These are phyloP conservation scores for Turdus rufiventris DNA, from an alignment of 2,113 vertebrate genomes.

Conservation along the genomic window DNA sequence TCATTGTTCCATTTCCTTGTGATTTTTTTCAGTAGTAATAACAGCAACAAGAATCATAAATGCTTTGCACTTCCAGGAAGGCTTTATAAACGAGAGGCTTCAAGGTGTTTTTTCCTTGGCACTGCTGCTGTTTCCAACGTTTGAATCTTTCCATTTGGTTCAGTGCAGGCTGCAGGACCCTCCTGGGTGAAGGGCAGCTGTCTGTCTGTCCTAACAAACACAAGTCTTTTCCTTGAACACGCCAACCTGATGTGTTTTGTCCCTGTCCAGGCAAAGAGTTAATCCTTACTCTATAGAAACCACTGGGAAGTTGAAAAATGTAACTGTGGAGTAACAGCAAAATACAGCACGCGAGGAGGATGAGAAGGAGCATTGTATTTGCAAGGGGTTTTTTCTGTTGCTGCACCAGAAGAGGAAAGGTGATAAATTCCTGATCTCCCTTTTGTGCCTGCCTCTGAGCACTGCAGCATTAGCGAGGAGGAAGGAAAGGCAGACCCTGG, in stretches of 20 bases:
- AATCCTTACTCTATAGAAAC: not conserved
- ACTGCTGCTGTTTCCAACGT: accelerated
- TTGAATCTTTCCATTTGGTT: not conserved
- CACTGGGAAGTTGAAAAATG: not conserved
- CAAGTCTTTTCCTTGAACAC: not conserved
- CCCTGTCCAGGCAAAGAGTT: not conserved
- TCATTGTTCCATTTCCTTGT: not conserved
- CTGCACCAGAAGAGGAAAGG: not conserved
- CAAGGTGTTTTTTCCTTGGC: not conserved
- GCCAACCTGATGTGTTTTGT: not conserved
- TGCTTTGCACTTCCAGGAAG: not conserved
- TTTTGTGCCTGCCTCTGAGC: not conserved
- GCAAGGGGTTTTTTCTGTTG: not conserved
- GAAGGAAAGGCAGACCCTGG: not conserved
- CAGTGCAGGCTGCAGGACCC: not conserved
- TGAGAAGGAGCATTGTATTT: not conserved
- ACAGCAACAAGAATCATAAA: not conserved
- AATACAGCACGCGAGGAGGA: not conserved
- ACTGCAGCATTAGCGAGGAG: not conserved
- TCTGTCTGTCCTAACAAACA: not conserved
- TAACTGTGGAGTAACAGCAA: not conserved
- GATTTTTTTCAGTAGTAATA: not conserved
- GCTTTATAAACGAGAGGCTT: not conserved
- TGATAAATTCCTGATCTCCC: not conserved
- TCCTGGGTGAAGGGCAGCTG: not conserved